A percentile compares a stretch with the other conserved stretches of the same genome.
Conservation (phyloP, 2,797 vertebrate species). For the Miichthys miiuy region DNA sequence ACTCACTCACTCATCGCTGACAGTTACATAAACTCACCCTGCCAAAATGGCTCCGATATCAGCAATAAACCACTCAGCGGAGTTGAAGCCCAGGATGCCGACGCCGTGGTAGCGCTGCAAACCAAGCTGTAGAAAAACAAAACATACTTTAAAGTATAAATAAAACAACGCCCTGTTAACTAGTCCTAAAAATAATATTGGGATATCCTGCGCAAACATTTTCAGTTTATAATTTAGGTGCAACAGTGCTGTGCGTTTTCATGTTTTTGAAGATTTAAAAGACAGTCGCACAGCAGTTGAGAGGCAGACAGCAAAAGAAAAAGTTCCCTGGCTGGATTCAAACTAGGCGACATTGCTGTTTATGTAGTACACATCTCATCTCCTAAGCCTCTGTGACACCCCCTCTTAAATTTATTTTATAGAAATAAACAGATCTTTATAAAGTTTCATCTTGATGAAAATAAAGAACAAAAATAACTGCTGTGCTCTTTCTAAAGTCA, state of each 20-base stretch:
- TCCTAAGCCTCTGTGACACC: not conserved
- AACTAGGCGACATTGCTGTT: not conserved
- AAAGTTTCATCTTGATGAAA: too few species aligned
- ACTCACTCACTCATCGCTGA: not conserved
- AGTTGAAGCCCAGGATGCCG: conserved; percentile 96
- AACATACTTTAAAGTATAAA: not conserved
- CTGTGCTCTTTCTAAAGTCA: too few species aligned
- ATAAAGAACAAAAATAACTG: too few species aligned
- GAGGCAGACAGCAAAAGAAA: not conserved
- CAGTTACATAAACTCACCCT: conserved; percentile 85
- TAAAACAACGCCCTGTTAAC: not conserved
- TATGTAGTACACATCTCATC: not conserved
- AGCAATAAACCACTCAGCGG: conserved; percentile 91
- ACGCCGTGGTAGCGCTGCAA: conserved; percentile 92
- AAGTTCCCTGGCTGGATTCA: not conserved
- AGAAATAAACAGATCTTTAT: not conserved
- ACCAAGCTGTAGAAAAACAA: conserved; percentile 88
- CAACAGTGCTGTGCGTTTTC: not conserved
- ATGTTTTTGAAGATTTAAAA: too few species aligned
- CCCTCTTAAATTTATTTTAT: not conserved
- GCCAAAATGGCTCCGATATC: conserved; percentile 92
- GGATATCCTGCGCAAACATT: not conserved
- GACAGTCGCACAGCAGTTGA: not conserved
- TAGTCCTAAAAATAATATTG: rapidly evolving
- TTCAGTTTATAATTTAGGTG: not conserved